phyloP scores from a whole-genome alignment of 2,113 vertebrate genomes.

The Myiagra hebetior region DNA sequence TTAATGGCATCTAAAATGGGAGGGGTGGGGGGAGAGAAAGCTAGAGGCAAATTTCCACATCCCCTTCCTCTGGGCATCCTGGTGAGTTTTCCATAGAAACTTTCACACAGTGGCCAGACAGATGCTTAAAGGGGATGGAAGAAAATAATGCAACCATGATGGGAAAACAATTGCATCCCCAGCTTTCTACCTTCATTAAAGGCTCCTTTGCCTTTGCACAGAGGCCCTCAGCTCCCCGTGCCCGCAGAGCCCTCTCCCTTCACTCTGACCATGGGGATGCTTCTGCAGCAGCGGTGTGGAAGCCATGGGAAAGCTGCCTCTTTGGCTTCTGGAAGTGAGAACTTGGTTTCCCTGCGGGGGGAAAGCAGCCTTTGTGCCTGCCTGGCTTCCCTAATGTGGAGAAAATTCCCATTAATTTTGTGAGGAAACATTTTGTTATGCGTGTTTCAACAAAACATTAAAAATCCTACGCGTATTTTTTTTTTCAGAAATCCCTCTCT shows the following conservation, averaged over 20 bases:
- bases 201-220: neutral
- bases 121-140: conserved; percentile 25
- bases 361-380: conserved; percentile 6
- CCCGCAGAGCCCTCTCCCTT: neutral
- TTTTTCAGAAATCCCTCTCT: neutral
- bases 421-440: conserved; percentile 43
- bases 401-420: conserved; percentile 52
- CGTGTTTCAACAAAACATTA: conserved; percentile 6
- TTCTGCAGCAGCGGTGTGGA: neutral
- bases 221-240: neutral
- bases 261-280: neutral
- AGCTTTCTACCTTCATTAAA: conserved; percentile 28
- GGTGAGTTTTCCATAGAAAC: conserved; percentile 59
- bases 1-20: conserved; percentile 24
- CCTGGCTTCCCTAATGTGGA: neutral
- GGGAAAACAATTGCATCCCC: conserved; percentile 33
- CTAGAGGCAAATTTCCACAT: conserved; percentile 41
- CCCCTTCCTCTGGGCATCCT: conserved; percentile 51
- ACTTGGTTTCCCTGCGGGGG: neutral
- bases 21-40: neutral
- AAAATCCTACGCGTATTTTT: neutral
- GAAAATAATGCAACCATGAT: conserved; percentile 45
- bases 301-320: neutral
- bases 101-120: conserved; percentile 35
- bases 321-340: conserved; percentile 32